Conservation (phyloP, 2,113 vertebrate genomes). For the Lutjanus erythropterus region DNA sequence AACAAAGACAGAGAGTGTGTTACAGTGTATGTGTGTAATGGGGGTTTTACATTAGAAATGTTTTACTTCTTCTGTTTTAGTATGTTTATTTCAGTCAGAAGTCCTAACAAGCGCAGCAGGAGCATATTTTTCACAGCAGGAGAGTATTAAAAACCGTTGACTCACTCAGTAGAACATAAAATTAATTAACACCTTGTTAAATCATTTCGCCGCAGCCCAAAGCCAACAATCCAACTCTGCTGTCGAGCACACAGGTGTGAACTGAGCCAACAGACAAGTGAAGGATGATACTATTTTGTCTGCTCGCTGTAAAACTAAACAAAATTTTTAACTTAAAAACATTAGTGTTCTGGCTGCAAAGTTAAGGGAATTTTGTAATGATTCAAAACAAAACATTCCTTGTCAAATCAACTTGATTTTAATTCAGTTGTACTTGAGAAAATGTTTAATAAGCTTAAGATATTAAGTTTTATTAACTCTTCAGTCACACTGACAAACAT, state of each 20-base stretch:
- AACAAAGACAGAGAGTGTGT: background rate
- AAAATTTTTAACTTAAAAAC: too few species aligned
- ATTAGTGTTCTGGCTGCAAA: too few species aligned
- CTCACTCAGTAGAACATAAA: slow-evolving; percentile 6
- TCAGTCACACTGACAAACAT: too few species aligned
- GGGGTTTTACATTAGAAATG: background rate
- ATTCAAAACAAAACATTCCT: too few species aligned
- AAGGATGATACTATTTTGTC: background rate
- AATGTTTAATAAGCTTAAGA: too few species aligned
- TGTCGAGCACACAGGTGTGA: background rate
- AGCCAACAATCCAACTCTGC: background rate
- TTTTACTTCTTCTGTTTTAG: background rate
- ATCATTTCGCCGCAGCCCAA: background rate
- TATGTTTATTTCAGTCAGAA: slow-evolving; percentile 1
- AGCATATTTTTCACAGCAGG: slow-evolving; percentile 6
- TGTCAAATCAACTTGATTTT: too few species aligned
- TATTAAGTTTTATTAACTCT: too few species aligned
- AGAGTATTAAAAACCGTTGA: slow-evolving; percentile 22
- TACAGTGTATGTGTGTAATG: slow-evolving; percentile 1
- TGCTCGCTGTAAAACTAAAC: too few species aligned
- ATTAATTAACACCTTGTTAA: background rate
- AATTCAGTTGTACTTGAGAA: too few species aligned
- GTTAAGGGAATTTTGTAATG: too few species aligned
- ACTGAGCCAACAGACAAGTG: background rate
- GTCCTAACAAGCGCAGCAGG: background rate